A percentile compares a stretch with the other conserved stretches of the same genome.
These are phyloP conservation scores for Plutella xylostella DNA, from an alignment of 2,888 invertebrate genomes.

Conservation along the genomic window DNA sequence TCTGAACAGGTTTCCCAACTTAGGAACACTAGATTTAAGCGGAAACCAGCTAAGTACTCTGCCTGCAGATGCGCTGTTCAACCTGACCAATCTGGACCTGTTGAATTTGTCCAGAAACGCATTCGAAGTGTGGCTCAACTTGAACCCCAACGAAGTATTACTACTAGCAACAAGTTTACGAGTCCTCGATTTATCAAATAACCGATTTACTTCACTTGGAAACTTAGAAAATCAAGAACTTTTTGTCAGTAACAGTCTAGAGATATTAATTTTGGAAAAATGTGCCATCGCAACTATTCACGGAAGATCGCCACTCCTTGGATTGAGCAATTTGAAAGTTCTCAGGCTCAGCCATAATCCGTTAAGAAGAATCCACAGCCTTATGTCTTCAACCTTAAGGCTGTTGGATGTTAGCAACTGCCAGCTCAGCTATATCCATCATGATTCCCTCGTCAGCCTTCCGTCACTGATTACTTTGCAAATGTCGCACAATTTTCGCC, in stretches of 20 bases:
- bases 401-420: slow-evolving; percentile 71
- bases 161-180: slow-evolving; percentile 59
- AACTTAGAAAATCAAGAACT: slow-evolving; percentile 57
- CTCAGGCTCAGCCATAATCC: slow-evolving; percentile 68
- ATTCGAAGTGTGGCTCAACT: slow-evolving; percentile 68
- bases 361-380: slow-evolving; percentile 45
- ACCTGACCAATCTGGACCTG: slow-evolving; percentile 66
- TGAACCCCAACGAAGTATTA: slow-evolving; percentile 66
- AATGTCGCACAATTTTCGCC: slow-evolving; percentile 71
- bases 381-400: slow-evolving; percentile 62
- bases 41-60: slow-evolving; percentile 65
- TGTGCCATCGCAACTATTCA: slow-evolving; percentile 71
- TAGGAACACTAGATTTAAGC: slow-evolving; percentile 43
- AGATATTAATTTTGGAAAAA: slow-evolving; percentile 69
- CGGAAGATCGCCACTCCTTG: slow-evolving; percentile 57
- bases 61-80: slow-evolving; percentile 52
- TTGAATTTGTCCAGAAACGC: slow-evolving; percentile 74
- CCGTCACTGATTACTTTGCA: slow-evolving; percentile 70
- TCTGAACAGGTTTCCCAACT: slow-evolving; percentile 34
- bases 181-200: slow-evolving; percentile 73
- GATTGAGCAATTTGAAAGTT: slow-evolving; percentile 61
- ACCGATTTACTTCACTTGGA: slow-evolving; percentile 67
- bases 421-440: slow-evolving; percentile 58
- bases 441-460: slow-evolving; percentile 67
- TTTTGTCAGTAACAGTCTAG: slow-evolving; percentile 69